These are phyloP conservation scores for Cossypha polioptera DNA, from an alignment of 2,797 vertebrate genomes.

Conservation along the genomic window DNA sequence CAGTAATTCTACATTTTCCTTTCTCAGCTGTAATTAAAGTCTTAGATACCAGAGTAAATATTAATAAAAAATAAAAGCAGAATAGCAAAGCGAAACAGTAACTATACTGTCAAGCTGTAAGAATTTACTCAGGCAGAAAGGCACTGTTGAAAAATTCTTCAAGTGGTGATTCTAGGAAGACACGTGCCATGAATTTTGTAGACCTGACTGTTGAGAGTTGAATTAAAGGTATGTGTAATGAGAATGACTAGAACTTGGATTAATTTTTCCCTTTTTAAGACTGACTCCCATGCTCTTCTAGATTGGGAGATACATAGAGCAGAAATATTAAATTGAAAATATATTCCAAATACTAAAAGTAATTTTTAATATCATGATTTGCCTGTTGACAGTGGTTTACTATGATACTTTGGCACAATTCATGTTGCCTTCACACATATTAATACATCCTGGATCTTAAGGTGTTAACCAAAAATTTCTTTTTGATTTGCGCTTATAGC, in stretches of 20 bases:
- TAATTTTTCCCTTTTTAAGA: neutral
- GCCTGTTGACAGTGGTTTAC: neutral
- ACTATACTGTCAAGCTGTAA: neutral
- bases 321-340: neutral
- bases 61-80: neutral
- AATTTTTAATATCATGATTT: neutral
- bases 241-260: neutral
- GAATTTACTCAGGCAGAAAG: neutral
- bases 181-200: neutral
- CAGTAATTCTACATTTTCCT: neutral
- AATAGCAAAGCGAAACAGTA: neutral
- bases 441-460: neutral
- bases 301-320: neutral
- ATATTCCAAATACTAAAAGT: neutral
- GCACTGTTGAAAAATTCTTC: neutral
- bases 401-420: neutral
- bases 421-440: neutral
- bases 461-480: neutral
- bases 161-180: neutral
- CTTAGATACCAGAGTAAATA: neutral
- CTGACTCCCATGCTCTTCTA: neutral
- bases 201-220: neutral
- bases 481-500: conserved; percentile 65
- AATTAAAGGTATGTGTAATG: neutral
- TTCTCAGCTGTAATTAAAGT: neutral